Conservation (phyloP, 2,113 vertebrate species). For the Phaethon lepturus region DNA sequence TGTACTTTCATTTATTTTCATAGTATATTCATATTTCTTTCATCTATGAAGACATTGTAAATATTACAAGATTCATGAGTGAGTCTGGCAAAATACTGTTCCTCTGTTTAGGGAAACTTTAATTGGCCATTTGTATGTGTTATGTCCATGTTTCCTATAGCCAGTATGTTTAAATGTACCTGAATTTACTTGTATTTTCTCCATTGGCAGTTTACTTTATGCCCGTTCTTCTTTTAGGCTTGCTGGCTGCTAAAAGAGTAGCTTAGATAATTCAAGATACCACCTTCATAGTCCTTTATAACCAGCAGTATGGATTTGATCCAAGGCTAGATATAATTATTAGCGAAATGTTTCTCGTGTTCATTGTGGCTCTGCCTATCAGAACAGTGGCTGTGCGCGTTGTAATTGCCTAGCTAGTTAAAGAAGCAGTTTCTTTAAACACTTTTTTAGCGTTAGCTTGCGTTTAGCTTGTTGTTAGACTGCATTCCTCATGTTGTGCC, state of each 20-base stretch:
- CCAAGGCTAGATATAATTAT: neutral
- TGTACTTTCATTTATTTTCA: neutral
- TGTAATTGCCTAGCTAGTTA: neutral
- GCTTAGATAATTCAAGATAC: neutral
- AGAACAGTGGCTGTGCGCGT: neutral
- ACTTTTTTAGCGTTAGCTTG: neutral
- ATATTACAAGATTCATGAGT: neutral
- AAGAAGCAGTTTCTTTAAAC: neutral
- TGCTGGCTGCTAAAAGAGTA: conserved; percentile 29
- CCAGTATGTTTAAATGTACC: neutral
- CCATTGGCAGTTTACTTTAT: neutral
- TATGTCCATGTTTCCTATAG: neutral
- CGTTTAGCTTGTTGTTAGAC: neutral
- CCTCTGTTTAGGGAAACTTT: neutral
- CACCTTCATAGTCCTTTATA: conserved; percentile 7
- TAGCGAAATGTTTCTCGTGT: neutral
- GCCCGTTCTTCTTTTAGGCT: neutral
- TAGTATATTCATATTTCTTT: neutral
- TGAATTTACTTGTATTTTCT: conserved; percentile 26
- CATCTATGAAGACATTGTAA: neutral
- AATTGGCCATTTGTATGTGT: neutral
- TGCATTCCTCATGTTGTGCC: neutral
- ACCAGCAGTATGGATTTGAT: neutral
- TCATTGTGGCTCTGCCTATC: neutral
- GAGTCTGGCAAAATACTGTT: neutral